Base-by-base conservation (phyloP, 1,140 invertebrate genomes). In the Drosophila kepulauana region DNA sequence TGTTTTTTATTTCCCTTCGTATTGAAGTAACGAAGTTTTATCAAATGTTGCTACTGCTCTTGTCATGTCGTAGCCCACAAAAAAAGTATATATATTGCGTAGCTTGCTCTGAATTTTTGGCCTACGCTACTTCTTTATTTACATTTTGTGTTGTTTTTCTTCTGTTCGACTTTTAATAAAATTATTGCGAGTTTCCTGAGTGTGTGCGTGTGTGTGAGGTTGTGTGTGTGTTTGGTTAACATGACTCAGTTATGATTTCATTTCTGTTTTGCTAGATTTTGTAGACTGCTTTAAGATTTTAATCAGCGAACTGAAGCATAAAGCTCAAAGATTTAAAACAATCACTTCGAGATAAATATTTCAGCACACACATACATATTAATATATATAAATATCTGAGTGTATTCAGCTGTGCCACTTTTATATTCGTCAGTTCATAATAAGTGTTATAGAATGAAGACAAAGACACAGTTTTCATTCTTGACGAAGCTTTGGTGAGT, bases 201-300 rank as follows among this genome's bases (percentile, higher is more conserved):
- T 54, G 13, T 45, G 11, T 43, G 3, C 51, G 5, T 66, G 2
- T 35, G 15, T 48, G 16, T 8, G 7, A 16, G 25, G 33, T 25
- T 56, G 30, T 56, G 28, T 35, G 15, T 46, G 8, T 46, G n/a
- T 64, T 49, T 41, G 35, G 6, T 8, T 41, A 7, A 25, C 35
- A 75, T 75, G 72, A 75, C 58, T 75, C 72, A 75, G 67, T 75
- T 75, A 75, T 75, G 66, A 75, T 70, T 70, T 75, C 66, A 75
- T 75, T 63, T 68, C 46, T 69, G 66, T 63, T 69, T 61, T 62
- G 41, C 38, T 56, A 56, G 49, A 56, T 63, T 67, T 43, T 67
- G 10, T 56, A 41, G 52, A 57, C 63, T 67, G 63, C 70, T 67
- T 70, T 75, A 63, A 70, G 66, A 75, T 75, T 70, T 63, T 64